Evolutionary conservation across 2,888 invertebrate species (phyloP).

Genomic region (Rhamnusium bicolor): DNA sequence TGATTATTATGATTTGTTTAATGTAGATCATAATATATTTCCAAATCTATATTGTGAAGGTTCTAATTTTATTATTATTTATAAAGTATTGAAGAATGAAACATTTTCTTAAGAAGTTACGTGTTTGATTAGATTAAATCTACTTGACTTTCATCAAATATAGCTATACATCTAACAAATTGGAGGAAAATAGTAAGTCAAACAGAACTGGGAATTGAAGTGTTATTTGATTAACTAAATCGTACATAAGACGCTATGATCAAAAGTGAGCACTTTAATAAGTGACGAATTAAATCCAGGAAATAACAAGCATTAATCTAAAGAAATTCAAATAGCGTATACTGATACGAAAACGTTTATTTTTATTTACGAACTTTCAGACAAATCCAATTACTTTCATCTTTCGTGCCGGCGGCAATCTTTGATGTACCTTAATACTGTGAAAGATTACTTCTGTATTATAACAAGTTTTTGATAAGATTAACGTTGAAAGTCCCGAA

Average conservation of each 20-base stretch:
- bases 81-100: too few species aligned
- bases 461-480: slow-evolving; percentile 71
- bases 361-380: slow-evolving; percentile 58
- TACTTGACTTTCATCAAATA: background rate
- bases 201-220: slow-evolving; percentile 10
- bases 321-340: slow-evolving; percentile 33
- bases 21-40: too few species aligned
- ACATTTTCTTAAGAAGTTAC: background rate
- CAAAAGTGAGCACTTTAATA: slow-evolving; percentile 18
- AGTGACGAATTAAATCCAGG: slow-evolving; percentile 32
- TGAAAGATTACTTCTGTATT: slow-evolving; percentile 70
- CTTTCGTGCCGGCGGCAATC: slow-evolving; percentile 62
- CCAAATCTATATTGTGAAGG: too few species aligned
- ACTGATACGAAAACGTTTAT: slow-evolving; percentile 51
- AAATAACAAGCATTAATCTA: slow-evolving; percentile 30
- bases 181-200: slow-evolving; percentile 4
- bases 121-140: background rate
- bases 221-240: slow-evolving; percentile 27
- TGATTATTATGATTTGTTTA: too few species aligned
- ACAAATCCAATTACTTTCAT: slow-evolving; percentile 66
- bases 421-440: slow-evolving; percentile 67
- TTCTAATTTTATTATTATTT: too few species aligned
- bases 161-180: background rate
- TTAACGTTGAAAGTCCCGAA: slow-evolving; percentile 63
- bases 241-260: slow-evolving; percentile 22